Base-by-base conservation (phyloP, 2,888 invertebrate species). In the Polydrusus cervinus region DNA sequence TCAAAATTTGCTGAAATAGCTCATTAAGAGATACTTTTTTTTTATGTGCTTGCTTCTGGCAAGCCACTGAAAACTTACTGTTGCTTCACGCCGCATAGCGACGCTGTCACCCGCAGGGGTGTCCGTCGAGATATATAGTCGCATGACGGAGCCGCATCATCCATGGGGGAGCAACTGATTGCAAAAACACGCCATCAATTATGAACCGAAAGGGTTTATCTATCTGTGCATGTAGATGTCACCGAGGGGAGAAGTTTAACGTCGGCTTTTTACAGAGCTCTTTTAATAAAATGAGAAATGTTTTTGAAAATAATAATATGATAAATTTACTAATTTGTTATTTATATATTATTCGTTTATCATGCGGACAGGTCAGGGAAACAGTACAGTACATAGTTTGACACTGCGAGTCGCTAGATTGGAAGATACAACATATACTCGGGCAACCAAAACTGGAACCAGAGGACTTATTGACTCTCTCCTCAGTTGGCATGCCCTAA, bases 111-210 rank as follows among this genome's bases (percentile, higher is more conserved):
- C 71, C 75, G 71, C 75, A 75, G 75, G 71, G 60, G 55, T 20
- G 40, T 43, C 45, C 25, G 47, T 20, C 11, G 62, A 74, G 68
- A 74, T 74, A 74, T 75, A 75, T 71, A 40, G 74, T 75, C 70
- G 70, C 70, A 71, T 75, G 74, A 75, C 70, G 70, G 49, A 16
- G 65, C 40, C 65, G 71, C 67, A 75, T 71, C 75, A 71, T 71
- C 75, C 75, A 49, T 71, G 64, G 55, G 68, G 62, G 62, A 69
- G 51, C 67, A 67, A 53, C 67, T 67, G 67, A 67, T 67, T 67
- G 67, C 74, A 68, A 74, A 74, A 74, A 74, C 74, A 69, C 55
- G 64, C 74, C 55, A 74, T 74, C 74, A 74, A 74, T 74, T 74
- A 74, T 55, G 69, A 74, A 49, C 53, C 62, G 43, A 74, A 73